Base-by-base conservation (phyloP, 2,888 invertebrate genomes). In the Mythimna ferrago region DNA sequence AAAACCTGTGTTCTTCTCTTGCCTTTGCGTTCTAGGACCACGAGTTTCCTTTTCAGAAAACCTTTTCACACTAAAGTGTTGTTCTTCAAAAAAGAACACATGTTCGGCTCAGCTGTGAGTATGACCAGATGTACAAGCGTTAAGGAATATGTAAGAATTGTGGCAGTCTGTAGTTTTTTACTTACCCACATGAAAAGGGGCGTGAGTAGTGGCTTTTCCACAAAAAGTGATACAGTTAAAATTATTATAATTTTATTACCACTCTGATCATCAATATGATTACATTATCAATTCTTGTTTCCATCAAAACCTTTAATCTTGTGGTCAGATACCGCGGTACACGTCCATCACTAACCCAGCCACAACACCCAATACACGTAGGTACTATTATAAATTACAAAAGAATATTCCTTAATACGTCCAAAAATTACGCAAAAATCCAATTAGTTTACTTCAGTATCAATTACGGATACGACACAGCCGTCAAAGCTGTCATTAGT, bases 391-490 rank as follows among this genome's bases (percentile, higher is more conserved):
- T n/a, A 65, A 68, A 78, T 67, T 65, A 65, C 58, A 57, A 65
- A 53, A 26, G 70, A 60, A 32, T 57, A 73, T 71, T 67, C 44
- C 19, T 35, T 64, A 68, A 60, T 57, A 57, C 38, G 57, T 21
- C 53, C 66, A 78, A 82, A 82, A 71, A 79, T 62, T 61, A 79
- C 64, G 48, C 32, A 74, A 60, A 57, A 70, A 70, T 51, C 76
- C 80, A 79, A 79, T 81, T 81, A 80, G 65, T 82, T 79, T 80
- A 63, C 58, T 71, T 14, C 62, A 48, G 70, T 48, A 71, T 61
- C 82, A 82, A 82, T 81, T 81, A 79, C 72, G 56, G 72, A 81
- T 82, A 68, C 76, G 71, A 79, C 72, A 80, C 72, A 82, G 82
- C 48, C 54, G 58, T 66, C 70, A 70, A 54, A 66, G 48, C 53